phyloP scores from a whole-genome alignment of 2,888 invertebrate genomes.

The Coenonympha glycerion region DNA sequence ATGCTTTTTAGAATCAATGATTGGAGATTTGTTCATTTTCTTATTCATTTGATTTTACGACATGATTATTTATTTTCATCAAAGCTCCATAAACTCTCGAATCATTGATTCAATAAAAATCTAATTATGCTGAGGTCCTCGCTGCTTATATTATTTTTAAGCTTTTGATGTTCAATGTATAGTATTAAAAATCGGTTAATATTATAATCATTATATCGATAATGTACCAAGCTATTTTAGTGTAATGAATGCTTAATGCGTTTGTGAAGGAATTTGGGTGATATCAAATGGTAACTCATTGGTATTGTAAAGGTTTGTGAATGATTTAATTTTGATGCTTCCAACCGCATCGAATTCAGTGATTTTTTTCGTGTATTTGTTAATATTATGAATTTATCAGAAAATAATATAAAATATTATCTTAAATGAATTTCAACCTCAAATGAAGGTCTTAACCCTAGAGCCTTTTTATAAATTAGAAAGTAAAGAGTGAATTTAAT shows the following conservation, averaged over 20 bases:
- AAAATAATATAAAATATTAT: neutral
- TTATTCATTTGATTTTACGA: no score
- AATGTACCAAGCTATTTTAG: constrained; percentile 33
- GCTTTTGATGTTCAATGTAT: constrained; percentile 70
- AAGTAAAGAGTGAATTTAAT: constrained; percentile 6
- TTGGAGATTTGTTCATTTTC: neutral
- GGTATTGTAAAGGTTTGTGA: constrained; percentile 21
- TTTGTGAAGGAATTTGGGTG: constrained; percentile 71
- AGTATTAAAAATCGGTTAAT: constrained; percentile 33
- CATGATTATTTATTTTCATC: no score
- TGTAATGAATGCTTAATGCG: constrained; percentile 54
- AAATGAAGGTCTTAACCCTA: constrained; percentile 9
- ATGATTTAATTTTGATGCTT: constrained; percentile 19
- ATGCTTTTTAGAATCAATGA: neutral
- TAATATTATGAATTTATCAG: constrained; percentile 10
- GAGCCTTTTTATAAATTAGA: constrained; percentile 24
- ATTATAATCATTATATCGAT: constrained; percentile 29
- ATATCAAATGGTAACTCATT: constrained; percentile 56
- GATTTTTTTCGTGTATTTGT: neutral
- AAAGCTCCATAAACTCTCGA: neutral
- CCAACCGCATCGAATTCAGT: constrained; percentile 11
- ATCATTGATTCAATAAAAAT: neutral
- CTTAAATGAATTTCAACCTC: neutral
- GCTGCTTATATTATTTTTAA: constrained; percentile 39
- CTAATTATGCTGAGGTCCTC: neutral